A percentile compares a stretch with the other conserved stretches of the same genome.
Conservation (phyloP, 2,888 invertebrate genomes). For the Hyppa rectilinea region DNA sequence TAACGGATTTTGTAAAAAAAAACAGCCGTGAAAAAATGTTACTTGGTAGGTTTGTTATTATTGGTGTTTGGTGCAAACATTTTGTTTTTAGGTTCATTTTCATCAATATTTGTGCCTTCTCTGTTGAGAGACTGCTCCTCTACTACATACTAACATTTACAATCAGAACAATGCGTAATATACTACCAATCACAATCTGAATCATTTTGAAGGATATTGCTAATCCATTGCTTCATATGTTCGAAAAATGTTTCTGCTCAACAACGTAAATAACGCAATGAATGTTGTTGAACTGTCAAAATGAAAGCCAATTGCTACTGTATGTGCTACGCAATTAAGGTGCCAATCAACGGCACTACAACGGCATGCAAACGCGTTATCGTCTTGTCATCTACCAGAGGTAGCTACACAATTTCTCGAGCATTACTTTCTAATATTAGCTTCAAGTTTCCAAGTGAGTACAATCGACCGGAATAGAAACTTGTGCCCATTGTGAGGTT, state of each 20-base stretch:
- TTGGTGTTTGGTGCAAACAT: neutral
- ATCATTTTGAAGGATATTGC: too few relatives aligned
- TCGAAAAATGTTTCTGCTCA: too few relatives aligned
- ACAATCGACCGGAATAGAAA: conserved; percentile 51
- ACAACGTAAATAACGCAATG: too few relatives aligned
- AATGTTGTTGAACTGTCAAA: too few relatives aligned
- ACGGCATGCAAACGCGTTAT: neutral
- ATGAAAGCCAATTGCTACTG: too few relatives aligned
- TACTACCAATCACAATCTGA: too few relatives aligned
- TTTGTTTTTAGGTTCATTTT: neutral
- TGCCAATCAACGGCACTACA: too few relatives aligned
- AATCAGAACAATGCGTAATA: too few relatives aligned
- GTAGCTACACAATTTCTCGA: conserved; percentile 13
- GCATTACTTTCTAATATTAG: conserved; percentile 46
- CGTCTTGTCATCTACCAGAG: neutral
- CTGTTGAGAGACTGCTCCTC: too few relatives aligned
- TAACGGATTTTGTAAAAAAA: neutral
- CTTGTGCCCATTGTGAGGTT: conserved; percentile 53
- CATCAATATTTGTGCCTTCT: neutral
- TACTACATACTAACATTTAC: too few relatives aligned
- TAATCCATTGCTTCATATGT: too few relatives aligned
- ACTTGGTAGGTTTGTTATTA: neutral
- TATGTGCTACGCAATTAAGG: too few relatives aligned
- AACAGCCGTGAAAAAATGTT: neutral
- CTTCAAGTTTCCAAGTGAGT: conserved; percentile 43